These are phyloP conservation scores for Cyclophora punctaria DNA, from an alignment of 2,888 invertebrate species.

Conservation along the genomic window DNA sequence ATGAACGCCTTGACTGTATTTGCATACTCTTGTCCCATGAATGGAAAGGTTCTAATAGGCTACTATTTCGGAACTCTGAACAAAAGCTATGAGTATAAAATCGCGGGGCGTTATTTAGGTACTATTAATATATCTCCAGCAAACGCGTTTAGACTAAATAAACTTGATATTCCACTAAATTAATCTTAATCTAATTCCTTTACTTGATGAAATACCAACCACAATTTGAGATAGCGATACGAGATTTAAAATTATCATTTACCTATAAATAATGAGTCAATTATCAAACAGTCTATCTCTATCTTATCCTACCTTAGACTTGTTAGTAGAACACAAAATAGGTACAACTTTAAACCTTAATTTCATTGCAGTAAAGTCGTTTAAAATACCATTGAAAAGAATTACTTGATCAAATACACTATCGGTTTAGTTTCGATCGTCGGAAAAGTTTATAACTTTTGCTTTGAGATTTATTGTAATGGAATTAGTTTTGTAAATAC, in stretches of 20 bases:
- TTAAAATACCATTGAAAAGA: conserved; percentile 29
- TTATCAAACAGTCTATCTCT: conserved; percentile 47
- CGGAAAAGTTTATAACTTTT: conserved; percentile 58
- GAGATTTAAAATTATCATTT: conserved; percentile 38
- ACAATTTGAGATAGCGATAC: conserved; percentile 18
- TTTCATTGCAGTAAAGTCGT: conserved; percentile 12
- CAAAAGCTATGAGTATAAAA: too few species aligned
- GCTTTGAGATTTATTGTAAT: conserved; percentile 59
- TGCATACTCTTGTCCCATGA: too few species aligned
- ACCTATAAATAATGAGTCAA: conserved; percentile 51
- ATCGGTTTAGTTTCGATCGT: conserved; percentile 56
- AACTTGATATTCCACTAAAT: conserved; percentile 13
- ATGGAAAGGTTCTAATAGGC: too few species aligned
- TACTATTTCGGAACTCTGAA: too few species aligned
- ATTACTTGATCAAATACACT: conserved; percentile 47
- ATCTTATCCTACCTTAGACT: conserved; percentile 43
- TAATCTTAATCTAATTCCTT: conserved; percentile 10
- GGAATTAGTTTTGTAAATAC: conserved; percentile 29
- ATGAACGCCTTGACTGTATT: too few species aligned
- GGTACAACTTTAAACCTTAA: conserved; percentile 15
- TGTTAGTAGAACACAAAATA: conserved; percentile 15
- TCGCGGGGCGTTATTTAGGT: not conserved
- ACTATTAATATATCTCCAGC: too few species aligned
- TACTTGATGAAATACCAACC: conserved; percentile 10
- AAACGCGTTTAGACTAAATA: conserved; percentile 25